These are phyloP conservation scores for Pseudoips prasinana DNA, from an alignment of 2,888 invertebrate species.

Conservation along the genomic window DNA sequence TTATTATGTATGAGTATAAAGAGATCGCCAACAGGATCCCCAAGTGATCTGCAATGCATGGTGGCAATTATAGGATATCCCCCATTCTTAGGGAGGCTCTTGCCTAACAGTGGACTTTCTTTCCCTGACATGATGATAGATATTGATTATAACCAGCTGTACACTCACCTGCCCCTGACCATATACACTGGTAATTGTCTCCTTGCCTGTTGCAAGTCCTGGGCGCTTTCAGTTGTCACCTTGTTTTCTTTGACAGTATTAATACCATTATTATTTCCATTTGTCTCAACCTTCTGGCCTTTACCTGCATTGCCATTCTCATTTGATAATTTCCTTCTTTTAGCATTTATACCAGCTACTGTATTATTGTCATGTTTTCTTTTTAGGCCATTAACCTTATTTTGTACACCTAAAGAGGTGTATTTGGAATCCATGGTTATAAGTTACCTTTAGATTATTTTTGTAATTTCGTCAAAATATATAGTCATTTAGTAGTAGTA, in stretches of 20 bases:
- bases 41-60: too few relatives aligned
- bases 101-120: too few relatives aligned
- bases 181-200: slow-evolving; percentile 78
- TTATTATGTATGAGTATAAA: too few relatives aligned
- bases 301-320: slow-evolving; percentile 17
- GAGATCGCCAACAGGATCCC: too few relatives aligned
- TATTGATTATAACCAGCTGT: not conserved
- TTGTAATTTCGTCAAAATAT: too few relatives aligned
- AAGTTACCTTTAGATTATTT: too few relatives aligned
- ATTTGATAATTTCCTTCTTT: slow-evolving; percentile 48
- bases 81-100: too few relatives aligned
- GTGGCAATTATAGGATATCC: too few relatives aligned
- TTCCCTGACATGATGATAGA: too few relatives aligned
- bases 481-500: too few relatives aligned
- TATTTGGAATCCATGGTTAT: slow-evolving; percentile 75
- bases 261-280: slow-evolving; percentile 25
- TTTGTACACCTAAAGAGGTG: slow-evolving; percentile 47
- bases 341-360: slow-evolving; percentile 44
- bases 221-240: slow-evolving; percentile 29
- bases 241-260: slow-evolving; percentile 24
- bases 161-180: slow-evolving; percentile 67
- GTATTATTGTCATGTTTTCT: slow-evolving; percentile 34
- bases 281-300: slow-evolving; percentile 17
- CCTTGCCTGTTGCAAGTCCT: slow-evolving; percentile 63
- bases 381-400: slow-evolving; percentile 41